Evolutionary conservation across 2,797 vertebrate species (phyloP), one percentile per base, ranked within the genome.

Genomic region (Hippopotamyrus pictus): DNA sequence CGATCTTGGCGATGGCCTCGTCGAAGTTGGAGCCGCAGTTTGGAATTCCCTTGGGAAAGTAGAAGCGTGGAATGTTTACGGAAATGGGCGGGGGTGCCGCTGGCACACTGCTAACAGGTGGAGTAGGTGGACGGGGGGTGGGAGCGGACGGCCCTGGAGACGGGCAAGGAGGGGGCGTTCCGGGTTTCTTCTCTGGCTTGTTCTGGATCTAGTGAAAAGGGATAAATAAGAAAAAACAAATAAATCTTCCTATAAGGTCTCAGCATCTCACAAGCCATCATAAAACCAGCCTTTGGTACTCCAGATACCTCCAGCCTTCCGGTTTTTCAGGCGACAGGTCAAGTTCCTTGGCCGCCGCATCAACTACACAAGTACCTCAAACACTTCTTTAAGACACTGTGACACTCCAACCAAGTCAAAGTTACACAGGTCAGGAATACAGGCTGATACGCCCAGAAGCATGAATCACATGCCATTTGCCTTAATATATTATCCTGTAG

Each of bases 31-130:
- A 90, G 89, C 90, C 92, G 90, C 93, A 92, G 93, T 94, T 97
- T 0, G 98, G 98, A 88, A 98, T 97, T 93, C 98, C 99, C 93
- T 96, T 97, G 89, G 99, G 99, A 95, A 98, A 99, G 96, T 99
- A 99, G 97, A 99, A 99, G 94, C 95, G 97, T 97, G 99, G 98
- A 99, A 99, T 99, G 98, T 99, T 98, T 96, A 98, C 90, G 83
- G 98, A 96, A 90, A 97, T 93, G 25, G 97, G 93, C 88, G 96
- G 94, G 91, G 94, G 96, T 89, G 96, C 95, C 90, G 90, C 92
- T 93, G 95, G 93, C 88, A 97, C 96, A 92, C 94, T 95, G 93
- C 92, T 95, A 90, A 93, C 92, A 89, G 93, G 94, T 85, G 92
- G 95, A 88, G 95, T 94, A 14, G 91, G 93, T 82, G 96, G 93